These are phyloP conservation scores for Amphilophus citrinellus DNA, from an alignment of 2,113 vertebrate species.

Conservation along the genomic window DNA sequence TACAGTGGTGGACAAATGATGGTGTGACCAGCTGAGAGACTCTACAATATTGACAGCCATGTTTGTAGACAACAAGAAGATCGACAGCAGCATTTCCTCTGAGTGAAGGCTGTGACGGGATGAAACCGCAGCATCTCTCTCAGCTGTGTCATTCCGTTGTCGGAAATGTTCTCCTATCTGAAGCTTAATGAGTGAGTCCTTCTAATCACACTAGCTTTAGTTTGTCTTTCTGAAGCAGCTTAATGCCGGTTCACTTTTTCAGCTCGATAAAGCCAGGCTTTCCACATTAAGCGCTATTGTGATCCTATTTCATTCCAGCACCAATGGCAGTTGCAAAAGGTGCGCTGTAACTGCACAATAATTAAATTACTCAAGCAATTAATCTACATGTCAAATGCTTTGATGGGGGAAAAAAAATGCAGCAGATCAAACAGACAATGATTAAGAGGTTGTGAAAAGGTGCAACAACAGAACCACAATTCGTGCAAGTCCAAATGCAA, in stretches of 20 bases:
- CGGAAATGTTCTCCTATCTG: background rate
- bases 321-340: background rate
- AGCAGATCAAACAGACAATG: slow-evolving; percentile 20
- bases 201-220: background rate
- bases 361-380: slow-evolving; percentile 17
- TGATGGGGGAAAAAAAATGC: slow-evolving; percentile 1
- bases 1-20: background rate
- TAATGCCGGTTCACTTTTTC: background rate
- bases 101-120: background rate
- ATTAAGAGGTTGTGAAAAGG: slow-evolving; percentile 17
- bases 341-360: background rate
- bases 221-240: background rate
- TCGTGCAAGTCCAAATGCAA: slow-evolving; percentile 7
- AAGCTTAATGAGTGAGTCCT: slow-evolving; percentile 4
- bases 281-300: background rate
- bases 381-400: slow-evolving; percentile 20
- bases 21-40: background rate
- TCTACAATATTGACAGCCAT: background rate
- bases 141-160: background rate
- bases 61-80: background rate
- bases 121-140: fast-evolving
- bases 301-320: background rate
- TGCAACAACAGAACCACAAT: slow-evolving; percentile 12
- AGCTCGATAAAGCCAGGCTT: background rate
- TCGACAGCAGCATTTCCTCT: background rate